Evolutionary conservation across 2,113 vertebrate genomes (phyloP).

Genomic region (Mesembrinibis cayennensis): DNA sequence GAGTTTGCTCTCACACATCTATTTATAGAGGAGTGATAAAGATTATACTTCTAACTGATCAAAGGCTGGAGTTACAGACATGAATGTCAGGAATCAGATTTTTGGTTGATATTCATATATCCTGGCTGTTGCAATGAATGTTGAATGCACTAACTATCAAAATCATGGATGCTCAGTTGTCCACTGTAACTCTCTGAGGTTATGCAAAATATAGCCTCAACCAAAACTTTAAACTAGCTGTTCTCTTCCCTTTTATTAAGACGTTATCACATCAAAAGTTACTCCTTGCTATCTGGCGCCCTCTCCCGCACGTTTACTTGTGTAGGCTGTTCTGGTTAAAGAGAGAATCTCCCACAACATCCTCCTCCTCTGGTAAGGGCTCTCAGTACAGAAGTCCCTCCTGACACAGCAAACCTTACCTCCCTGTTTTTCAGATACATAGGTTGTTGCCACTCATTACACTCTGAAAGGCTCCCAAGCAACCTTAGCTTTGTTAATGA

Average conservation of each 20-base stretch:
- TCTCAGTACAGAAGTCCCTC: background rate
- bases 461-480: background rate
- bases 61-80: background rate
- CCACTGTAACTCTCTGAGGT: background rate
- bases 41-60: background rate
- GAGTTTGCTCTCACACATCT: background rate
- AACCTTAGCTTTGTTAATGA: background rate
- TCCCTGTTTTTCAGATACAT: background rate
- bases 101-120: background rate
- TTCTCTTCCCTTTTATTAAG: background rate
- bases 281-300: constrained; percentile 47
- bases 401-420: background rate
- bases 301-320: background rate
- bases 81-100: background rate
- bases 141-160: background rate
- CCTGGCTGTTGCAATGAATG: background rate
- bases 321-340: background rate
- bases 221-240: background rate
- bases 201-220: background rate
- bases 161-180: background rate
- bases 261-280: background rate
- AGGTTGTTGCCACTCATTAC: background rate
- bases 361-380: background rate
- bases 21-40: background rate
- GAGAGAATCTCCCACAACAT: background rate